Conservation (phyloP, 2,113 vertebrate genomes). For the Tor tambroides region DNA sequence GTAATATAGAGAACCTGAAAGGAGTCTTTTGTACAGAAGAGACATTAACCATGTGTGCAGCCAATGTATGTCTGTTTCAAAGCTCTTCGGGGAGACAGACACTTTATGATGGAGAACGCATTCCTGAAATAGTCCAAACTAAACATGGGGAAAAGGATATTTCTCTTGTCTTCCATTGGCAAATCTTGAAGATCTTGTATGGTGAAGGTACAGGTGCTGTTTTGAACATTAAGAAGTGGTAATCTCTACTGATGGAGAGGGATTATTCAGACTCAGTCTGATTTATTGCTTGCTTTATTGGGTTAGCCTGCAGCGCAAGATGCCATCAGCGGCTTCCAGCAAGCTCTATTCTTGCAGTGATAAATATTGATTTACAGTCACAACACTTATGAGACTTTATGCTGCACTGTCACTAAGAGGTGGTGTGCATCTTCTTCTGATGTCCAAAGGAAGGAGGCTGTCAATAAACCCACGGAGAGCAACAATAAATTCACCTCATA, state of each 20-base stretch:
- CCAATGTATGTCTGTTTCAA: background rate
- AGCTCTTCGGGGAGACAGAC: background rate
- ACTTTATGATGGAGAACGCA: conserved; percentile 40
- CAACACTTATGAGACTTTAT: conserved; percentile 21
- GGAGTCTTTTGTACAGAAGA: conserved; percentile 35
- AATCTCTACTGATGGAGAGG: conserved; percentile 40
- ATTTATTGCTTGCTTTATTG: conserved; percentile 31
- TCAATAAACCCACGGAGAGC: conserved; percentile 26
- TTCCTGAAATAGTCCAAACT: conserved; percentile 54
- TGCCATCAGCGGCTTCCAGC: conserved; percentile 1
- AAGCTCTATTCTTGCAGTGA: conserved; percentile 28
- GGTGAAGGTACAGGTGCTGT: conserved; percentile 1
- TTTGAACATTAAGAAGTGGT: conserved; percentile 14
- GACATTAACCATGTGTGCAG: conserved; percentile 3
- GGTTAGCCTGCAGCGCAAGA: background rate
- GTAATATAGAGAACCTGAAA: conserved; percentile 43
- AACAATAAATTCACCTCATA: conserved; percentile 15
- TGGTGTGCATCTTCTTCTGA: conserved; percentile 4
- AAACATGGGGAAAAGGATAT: conserved; percentile 40
- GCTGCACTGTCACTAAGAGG: conserved; percentile 21
- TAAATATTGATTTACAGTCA: conserved; percentile 53
- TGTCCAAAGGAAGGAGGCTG: conserved; percentile 16
- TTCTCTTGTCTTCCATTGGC: conserved; percentile 29
- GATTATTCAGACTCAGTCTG: conserved; percentile 32
- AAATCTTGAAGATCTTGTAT: conserved; percentile 12